Conservation (phyloP, 2,888 invertebrate genomes). For the Aphidius colemani region DNA sequence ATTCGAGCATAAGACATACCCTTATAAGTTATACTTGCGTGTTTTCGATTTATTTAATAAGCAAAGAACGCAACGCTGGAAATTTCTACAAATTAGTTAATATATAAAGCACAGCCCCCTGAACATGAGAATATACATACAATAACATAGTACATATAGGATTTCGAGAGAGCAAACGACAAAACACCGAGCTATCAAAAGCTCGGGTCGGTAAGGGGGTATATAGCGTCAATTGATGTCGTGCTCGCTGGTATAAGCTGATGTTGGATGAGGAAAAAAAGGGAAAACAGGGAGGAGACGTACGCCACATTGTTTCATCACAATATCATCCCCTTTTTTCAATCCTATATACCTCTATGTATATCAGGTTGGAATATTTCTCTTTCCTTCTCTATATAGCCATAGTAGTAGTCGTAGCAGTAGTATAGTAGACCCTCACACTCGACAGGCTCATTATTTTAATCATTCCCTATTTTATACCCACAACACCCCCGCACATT, state of each 20-base stretch:
- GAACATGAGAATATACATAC: constrained; percentile 2
- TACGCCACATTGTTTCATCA: constrained; percentile 55
- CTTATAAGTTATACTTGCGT: no score
- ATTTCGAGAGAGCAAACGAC: no score
- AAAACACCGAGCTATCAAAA: background rate
- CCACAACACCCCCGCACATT: constrained; percentile 44
- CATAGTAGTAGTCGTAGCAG: no score
- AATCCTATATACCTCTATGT: constrained; percentile 6
- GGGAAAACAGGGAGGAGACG: constrained; percentile 48
- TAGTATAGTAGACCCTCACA: constrained; percentile 17
- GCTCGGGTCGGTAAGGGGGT: constrained; percentile 24
- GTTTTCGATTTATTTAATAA: no score
- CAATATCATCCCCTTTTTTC: constrained; percentile 45
- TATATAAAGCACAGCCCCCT: no score
- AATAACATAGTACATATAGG: background rate
- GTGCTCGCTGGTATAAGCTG: constrained; percentile 43
- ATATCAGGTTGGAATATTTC: background rate
- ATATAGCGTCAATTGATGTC: constrained; percentile 52
- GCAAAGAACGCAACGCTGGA: no score
- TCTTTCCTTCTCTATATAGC: no score
- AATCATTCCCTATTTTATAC: constrained; percentile 56
- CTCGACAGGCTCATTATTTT: constrained; percentile 54
- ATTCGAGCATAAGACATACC: no score
- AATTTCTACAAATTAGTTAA: no score
- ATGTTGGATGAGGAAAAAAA: constrained; percentile 35